Evolutionary conservation across 2,888 invertebrate species (phyloP).

Genomic region (Eustalomyia histrio): DNA sequence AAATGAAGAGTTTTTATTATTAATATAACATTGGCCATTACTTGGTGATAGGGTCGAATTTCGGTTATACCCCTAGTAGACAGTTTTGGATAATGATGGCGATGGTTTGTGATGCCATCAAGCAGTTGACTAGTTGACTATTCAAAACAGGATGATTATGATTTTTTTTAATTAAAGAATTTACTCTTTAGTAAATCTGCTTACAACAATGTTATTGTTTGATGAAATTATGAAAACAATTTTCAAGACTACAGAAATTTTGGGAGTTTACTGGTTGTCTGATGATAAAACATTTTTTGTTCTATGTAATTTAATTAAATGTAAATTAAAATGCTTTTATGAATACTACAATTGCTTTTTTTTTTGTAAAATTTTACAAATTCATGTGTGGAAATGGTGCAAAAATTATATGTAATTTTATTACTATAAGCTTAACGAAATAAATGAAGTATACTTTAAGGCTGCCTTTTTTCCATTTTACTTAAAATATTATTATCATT

Average conservation of each 20-base stretch:
- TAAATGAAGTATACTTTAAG: neutral
- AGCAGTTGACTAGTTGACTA: no score
- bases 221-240: conserved; percentile 5
- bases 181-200: no score
- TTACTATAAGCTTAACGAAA: neutral
- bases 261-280: neutral
- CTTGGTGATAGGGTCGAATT: no score
- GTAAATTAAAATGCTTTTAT: conserved; percentile 75
- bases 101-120: no score
- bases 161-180: no score
- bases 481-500: neutral
- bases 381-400: neutral
- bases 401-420: neutral
- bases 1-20: no score
- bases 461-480: neutral
- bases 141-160: no score
- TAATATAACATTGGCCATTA: no score
- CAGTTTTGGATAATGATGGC: no score
- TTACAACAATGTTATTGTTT: neutral
- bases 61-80: no score
- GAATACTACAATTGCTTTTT: conserved; percentile 68
- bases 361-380: neutral
- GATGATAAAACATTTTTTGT: conserved; percentile 9
- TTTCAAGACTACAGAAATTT: neutral
- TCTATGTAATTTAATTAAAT: conserved; percentile 73